Evolutionary conservation across 2,113 vertebrate species (phyloP).

Genomic region (Oophaga pumilio): DNA sequence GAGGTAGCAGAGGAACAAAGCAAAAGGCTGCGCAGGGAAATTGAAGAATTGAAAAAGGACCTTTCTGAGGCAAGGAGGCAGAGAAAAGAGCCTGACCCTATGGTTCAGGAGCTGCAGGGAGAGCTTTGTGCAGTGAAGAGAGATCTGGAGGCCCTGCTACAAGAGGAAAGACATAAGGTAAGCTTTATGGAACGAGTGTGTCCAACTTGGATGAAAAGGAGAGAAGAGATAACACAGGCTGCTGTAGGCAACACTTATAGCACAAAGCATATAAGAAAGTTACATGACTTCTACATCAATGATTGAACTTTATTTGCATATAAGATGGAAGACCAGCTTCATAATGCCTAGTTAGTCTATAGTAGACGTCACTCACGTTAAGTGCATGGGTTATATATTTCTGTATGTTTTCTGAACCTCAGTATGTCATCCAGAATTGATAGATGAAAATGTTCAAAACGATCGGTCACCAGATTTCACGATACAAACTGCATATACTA

Average conservation of each 20-base stretch:
- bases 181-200: background rate
- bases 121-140: conserved; percentile 77
- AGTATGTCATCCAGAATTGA: too few relatives aligned
- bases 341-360: background rate
- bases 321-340: background rate
- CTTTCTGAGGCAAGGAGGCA: conserved; percentile 72
- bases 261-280: background rate
- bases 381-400: background rate
- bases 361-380: background rate
- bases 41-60: conserved; percentile 74
- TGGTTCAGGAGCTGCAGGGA: conserved; percentile 76
- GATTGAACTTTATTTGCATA: background rate
- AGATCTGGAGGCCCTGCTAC: conserved; percentile 81
- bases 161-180: conserved; percentile 86
- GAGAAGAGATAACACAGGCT: background rate
- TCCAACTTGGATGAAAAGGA: background rate
- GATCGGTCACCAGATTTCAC: too few relatives aligned
- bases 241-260: background rate
- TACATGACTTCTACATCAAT: background rate
- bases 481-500: too few relatives aligned
- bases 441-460: too few relatives aligned
- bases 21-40: conserved; percentile 72
- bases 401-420: too few relatives aligned
- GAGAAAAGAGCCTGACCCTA: conserved; percentile 75
- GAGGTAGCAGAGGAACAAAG: conserved; percentile 74